Base-by-base conservation (phyloP, 2,888 invertebrate species). In the Erebia aethiops region DNA sequence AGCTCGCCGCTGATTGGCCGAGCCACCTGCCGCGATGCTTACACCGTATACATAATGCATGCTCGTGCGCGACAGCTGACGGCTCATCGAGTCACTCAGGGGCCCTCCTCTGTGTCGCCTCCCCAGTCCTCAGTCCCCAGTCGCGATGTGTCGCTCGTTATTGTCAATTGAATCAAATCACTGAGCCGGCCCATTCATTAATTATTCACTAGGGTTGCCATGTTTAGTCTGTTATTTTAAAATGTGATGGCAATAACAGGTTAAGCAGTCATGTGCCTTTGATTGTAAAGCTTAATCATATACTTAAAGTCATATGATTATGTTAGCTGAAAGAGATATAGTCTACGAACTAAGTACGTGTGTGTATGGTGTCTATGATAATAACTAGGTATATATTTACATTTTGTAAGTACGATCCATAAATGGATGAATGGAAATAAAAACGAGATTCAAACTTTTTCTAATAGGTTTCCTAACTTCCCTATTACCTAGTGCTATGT, bases 1-100 rank as follows among this genome's bases (percentile, higher is more conserved):
- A 35, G 35, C 35, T 35, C 75, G 77, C 54, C 68, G 69, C 69
- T 72, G 76, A 77, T 77, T 76, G 77, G 77, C 64, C 75, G 75
- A 35, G 71, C 60, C 67, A 72, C 76, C 78, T 75, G 75, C 72
- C 72, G 56, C 56, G 56, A 13, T 16, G 13, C 3, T 26, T 26
- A 16, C 1, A 21, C 54, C 0, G 13, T 18, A 21, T 26, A 21
- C 56, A 57, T 13, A 57, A 14, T 26, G 56, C 56, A 26, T 26
- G 56, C 26, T 11, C 4, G 54, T 9, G 18, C 54, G 56, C 21
- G 56, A 57, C 26, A 57, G 56, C 26, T 57, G 56, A 57, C 13
- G 13, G 56, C 56, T 57, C 56, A 26, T 21, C 56, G 56, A 26
- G 54, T 54, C 52, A 10, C 13, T 21, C 46, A 46, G 21, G 21